Evolutionary conservation across 2,797 vertebrate genomes (phyloP), one percentile per base, ranked within the genome.

Genomic region (Tachyglossus aculeatus): DNA sequence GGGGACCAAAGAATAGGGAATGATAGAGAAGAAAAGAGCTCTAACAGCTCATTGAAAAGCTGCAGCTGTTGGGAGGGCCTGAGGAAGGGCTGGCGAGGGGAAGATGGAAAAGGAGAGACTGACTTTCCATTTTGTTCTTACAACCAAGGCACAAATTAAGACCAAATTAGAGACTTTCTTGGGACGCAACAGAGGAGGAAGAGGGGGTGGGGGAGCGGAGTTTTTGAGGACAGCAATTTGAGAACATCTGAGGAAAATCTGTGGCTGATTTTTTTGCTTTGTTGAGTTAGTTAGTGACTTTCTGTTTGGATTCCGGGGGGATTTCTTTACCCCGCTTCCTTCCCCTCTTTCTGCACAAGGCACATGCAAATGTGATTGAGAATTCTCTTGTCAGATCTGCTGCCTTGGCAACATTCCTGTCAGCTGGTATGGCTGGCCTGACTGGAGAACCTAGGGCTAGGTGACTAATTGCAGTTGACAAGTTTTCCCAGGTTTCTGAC

Each of bases 281-380:
- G 29, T 60, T n/a, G 59, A 53, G 53, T 64, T 73, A 51, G 63
- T 84, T 84, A 80, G 74, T 76, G 78, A 80, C 80, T 87, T 85
- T 82, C 76, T 80, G 58, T 80, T 71, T 76, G 56, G 63, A 71
- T 81, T 83, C 85, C 32, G 63, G 76, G 72, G 74, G 77, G 74
- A 55, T 62, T 57, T 63, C 59, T 45, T 25, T 54, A 59, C 70
- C 39, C 41, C 79, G 75, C 45, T 71, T 69, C 59, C 56, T 74
- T 83, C 80, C 76, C 82, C 56, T 69, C n/a, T 82, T 54, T 88
- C 72, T 76, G 68, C 59, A 67, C 69, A 71, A 74, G 52, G 73
- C 73, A 74, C 86, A 86, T 88, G 86, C 74, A 84, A 88, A 84
- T 88, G 84, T 84, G 84, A 86, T 88, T 84, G 86, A 81, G 86